Evolutionary conservation across 2,797 vertebrate genomes (phyloP).

Genomic region (Hoplostethus mediterraneus): DNA sequence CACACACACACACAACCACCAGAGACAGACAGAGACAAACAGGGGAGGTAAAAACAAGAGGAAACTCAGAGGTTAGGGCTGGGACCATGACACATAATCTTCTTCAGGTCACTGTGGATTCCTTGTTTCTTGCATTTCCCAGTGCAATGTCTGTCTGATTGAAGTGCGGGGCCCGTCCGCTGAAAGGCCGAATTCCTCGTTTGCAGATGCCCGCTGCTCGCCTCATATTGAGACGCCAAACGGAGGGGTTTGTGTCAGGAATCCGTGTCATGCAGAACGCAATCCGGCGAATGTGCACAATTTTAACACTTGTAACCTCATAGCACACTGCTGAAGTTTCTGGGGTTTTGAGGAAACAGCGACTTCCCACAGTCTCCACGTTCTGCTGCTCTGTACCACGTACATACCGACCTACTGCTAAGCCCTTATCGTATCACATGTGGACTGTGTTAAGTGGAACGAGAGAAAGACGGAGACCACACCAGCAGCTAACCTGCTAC

Average conservation of each 20-base stretch:
- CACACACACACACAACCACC: too few relatives aligned
- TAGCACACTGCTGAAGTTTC: slow-evolving; percentile 51
- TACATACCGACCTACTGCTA: slow-evolving; percentile 34
- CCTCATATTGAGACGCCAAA: slow-evolving; percentile 68
- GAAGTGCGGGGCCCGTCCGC: background rate
- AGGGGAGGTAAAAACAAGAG: too few relatives aligned
- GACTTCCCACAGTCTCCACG: background rate
- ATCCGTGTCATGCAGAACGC: slow-evolving; percentile 71
- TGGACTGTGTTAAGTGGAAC: slow-evolving; percentile 9
- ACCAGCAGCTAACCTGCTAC: background rate
- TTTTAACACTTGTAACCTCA: slow-evolving; percentile 65
- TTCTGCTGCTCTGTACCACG: slow-evolving; percentile 22
- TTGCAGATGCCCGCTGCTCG: slow-evolving; percentile 48
- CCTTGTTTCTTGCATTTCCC: slow-evolving; percentile 23
- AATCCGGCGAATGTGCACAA: slow-evolving; percentile 67
- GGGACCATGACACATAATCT: too few relatives aligned
- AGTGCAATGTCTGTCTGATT: background rate
- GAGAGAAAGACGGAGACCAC: background rate
- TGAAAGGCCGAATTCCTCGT: slow-evolving; percentile 47
- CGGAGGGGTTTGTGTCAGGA: slow-evolving; percentile 69
- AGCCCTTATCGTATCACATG: slow-evolving; percentile 47
- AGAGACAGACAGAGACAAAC: too few relatives aligned
- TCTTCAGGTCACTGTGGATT: slow-evolving; percentile 51
- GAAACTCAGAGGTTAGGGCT: too few relatives aligned
- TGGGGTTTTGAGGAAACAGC: slow-evolving; percentile 18